Base-by-base conservation (phyloP, 1,140 invertebrate genomes). In the Cotesia vestalis region DNA sequence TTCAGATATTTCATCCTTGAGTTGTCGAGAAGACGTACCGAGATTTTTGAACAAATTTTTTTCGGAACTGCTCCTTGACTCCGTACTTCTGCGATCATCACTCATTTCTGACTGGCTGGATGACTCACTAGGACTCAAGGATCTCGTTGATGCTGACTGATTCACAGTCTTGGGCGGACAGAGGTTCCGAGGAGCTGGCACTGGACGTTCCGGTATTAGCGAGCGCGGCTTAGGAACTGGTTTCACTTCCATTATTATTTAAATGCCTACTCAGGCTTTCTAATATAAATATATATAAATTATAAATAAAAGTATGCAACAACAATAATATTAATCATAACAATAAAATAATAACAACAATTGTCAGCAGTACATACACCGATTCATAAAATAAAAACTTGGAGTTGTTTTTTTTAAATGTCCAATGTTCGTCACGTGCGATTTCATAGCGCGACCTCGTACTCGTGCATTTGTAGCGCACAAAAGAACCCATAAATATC, bases 1-100 rank as follows among this genome's bases (percentile, higher is more conserved):
- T 55, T 85, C 87, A 4, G 87, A 87, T 8, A 89, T 83, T 66
- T 87, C 88, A 38, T 85, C 88, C n/a, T 85, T 87, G 4, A 88
- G 66, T 62, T 88, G 86, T 4, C 86, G 85, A 1, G 87, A 88
- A 5, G 84, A 84, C 14, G 78, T 83, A 34, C 84, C 78, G 12
- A 88, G 69, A 12, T 71, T 87, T 35, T 83, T 76, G 14, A 86
- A 83, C 61, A 85, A 83, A 20, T 46, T 62, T 63, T 62, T 70
- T 27, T 86, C 84, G 0, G 77, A 75, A 64, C 78, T 83, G 51
- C n/a, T 69, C 61, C 36, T 66, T 9, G 60, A 71, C n/a, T 71
- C 73, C 27, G 4, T 2, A 0, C 79, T 77, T 52, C 77, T 82
- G 2, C 77, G 60, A 4, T 84, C 81, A 27, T 85, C 84, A 34